Evolutionary conservation across 2,113 vertebrate species (phyloP), one percentile per base, ranked within the genome.

Genomic region (Grammomys surdaster): DNA sequence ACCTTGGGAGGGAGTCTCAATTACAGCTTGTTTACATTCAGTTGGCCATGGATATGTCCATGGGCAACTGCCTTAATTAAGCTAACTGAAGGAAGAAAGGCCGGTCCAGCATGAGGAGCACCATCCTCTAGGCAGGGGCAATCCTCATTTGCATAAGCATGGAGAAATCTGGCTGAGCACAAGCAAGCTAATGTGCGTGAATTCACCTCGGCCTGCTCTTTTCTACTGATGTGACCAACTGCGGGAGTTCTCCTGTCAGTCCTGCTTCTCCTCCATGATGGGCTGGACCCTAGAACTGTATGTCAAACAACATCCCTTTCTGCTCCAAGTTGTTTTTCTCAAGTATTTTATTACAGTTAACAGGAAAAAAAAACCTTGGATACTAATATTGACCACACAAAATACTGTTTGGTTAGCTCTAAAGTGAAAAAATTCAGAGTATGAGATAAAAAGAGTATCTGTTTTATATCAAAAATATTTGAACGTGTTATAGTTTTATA

Each of bases 401-500:
- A 28, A 85, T 87, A 80, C 65, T 84, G 69, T 24, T n/a, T 93
- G 28, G 10, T 43, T 46, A 54, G 13, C 4, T 31, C 73, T 46
- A 81, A 93, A 91, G 76, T 87, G 4, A 4, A 54, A 9, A 91
- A 81, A 86, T 81, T 89, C 54, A 67, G 91, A 96, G 78, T 43
- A 13, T 43, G 46, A 4, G 31, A 76, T 36, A 86, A n/a, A 89
- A 75, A 94, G 9, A 73, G n/a, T 36, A 84, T 40, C 20, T 24
- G 43, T 60, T 63, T 84, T 84, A 43, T 63, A 26, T 16, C 36
- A 28, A 28, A n/a, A 63, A 63, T 14, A 84, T 58, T 24, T 58
- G 36, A 58, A 40, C n/a, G 9, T 78, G 17, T 54, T 54, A 54
- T 33, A 17, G 48, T 16, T 78, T 82, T 81, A 87, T 17, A 69